These are phyloP conservation scores for Chelonus formosanus DNA, from an alignment of 2,888 invertebrate species.

Conservation along the genomic window DNA sequence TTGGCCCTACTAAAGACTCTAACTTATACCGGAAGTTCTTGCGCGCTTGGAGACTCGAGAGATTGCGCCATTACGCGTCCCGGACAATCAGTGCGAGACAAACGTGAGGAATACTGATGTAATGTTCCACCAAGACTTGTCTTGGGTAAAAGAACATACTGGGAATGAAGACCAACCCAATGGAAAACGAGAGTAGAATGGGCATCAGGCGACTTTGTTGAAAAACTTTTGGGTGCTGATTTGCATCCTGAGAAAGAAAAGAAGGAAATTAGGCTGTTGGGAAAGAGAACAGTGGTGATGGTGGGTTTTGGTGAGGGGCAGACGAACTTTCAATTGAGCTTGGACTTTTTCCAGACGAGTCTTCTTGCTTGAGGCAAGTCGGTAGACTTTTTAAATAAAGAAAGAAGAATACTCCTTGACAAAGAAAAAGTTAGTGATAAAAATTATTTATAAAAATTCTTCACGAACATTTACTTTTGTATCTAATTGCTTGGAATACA, in stretches of 20 bases:
- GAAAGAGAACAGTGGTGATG: not conserved
- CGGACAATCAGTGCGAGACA: conserved; percentile 59
- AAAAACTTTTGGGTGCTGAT: conserved; percentile 33
- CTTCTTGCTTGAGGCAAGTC: conserved; percentile 1
- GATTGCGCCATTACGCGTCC: conserved; percentile 57
- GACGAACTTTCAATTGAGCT: conserved; percentile 22
- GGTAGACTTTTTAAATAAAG: not conserved
- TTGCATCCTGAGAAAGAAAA: conserved; percentile 29
- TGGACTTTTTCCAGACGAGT: conserved; percentile 17
- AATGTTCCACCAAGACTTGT: conserved; percentile 19
- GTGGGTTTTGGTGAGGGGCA: no score
- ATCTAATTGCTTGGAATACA: no score
- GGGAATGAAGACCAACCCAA: conserved; percentile 7
- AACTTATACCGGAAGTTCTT: conserved; percentile 37
- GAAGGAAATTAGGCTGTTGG: conserved; percentile 25
- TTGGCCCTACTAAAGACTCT: conserved; percentile 27
- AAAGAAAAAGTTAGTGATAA: not conserved
- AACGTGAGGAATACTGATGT: conserved; percentile 60
- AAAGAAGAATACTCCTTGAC: not conserved
- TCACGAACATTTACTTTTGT: no score
- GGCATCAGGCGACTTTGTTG: conserved; percentile 18
- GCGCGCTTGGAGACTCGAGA: conserved; percentile 38
- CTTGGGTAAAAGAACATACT: conserved; percentile 1
- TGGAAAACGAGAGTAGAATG: conserved; percentile 1
- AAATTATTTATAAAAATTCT: not conserved